Percentiles rank a stretch among this genome's conserved stretches.
These are phyloP conservation scores for Serripes groenlandicus DNA, from an alignment of 2,888 invertebrate genomes.

Conservation along the genomic window DNA sequence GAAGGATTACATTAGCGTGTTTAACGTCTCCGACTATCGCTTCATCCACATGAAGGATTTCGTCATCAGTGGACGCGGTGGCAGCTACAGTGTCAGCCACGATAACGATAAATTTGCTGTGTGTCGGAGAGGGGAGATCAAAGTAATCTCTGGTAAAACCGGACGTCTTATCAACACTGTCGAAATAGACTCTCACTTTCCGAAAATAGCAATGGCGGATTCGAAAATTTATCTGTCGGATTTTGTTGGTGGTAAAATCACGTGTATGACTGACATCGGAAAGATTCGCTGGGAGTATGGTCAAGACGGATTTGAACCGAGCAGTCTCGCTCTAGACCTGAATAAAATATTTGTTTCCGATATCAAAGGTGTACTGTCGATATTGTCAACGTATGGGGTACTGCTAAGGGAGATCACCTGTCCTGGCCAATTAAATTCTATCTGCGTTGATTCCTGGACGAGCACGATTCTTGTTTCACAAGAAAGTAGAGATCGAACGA, in stretches of 20 bases:
- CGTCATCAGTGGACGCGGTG: slow-evolving; percentile 55
- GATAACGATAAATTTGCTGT: slow-evolving; percentile 57
- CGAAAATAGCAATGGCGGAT: slow-evolving; percentile 61
- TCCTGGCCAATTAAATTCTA: slow-evolving; percentile 44
- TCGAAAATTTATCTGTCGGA: slow-evolving; percentile 60
- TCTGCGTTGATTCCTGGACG: slow-evolving; percentile 54
- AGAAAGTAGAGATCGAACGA: slow-evolving; percentile 53
- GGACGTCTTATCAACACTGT: slow-evolving; percentile 38
- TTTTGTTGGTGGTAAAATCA: slow-evolving; percentile 54
- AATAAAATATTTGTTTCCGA: slow-evolving; percentile 63
- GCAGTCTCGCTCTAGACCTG: slow-evolving; percentile 55
- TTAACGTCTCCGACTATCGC: slow-evolving; percentile 27
- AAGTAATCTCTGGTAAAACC: slow-evolving; percentile 48
- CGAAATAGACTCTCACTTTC: slow-evolving; percentile 60
- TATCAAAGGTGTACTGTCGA: slow-evolving; percentile 46
- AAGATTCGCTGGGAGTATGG: slow-evolving; percentile 58
- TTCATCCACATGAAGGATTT: slow-evolving; percentile 49
- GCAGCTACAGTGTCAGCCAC: slow-evolving; percentile 59
- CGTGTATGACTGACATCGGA: slow-evolving; percentile 57
- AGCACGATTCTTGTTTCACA: slow-evolving; percentile 54
- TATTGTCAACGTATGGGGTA: slow-evolving; percentile 64
- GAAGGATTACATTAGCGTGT: slow-evolving; percentile 63
- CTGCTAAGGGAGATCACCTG: slow-evolving; percentile 55
- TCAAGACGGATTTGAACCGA: slow-evolving; percentile 49
- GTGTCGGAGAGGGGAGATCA: slow-evolving; percentile 61